Evolutionary conservation across 2,888 invertebrate species (phyloP).

Genomic region (Perdita meconis): DNA sequence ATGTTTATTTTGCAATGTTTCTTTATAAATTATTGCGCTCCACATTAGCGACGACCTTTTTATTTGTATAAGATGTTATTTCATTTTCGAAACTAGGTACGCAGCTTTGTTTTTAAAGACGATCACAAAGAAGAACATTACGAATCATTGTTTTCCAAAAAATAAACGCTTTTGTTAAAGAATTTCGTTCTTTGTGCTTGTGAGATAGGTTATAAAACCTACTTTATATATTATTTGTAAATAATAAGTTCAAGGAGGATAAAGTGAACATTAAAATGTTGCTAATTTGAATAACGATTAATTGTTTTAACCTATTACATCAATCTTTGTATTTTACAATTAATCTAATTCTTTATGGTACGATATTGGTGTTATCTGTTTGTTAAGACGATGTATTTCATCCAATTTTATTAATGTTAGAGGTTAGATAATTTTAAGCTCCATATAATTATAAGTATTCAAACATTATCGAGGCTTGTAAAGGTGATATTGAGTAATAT

Average conservation of each 20-base stretch:
- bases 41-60: neutral
- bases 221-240: neutral
- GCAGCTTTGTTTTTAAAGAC: neutral
- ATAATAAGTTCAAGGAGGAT: conserved; percentile 1
- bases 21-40: neutral
- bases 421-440: neutral
- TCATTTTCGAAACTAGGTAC: neutral
- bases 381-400: neutral
- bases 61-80: neutral
- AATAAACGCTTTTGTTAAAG: neutral
- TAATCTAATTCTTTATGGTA: neutral
- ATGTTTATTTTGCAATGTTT: neutral
- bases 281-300: neutral
- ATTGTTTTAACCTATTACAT: neutral
- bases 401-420: neutral
- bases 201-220: neutral
- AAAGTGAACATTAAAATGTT: neutral
- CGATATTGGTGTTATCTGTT: neutral
- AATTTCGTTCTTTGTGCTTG: neutral
- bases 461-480: neutral
- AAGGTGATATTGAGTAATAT: neutral
- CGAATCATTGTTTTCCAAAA: neutral
- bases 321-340: neutral
- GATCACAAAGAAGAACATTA: neutral
- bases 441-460: neutral